These are phyloP conservation scores for Phymatocera aterrima DNA, from an alignment of 2,888 invertebrate genomes.

Conservation along the genomic window DNA sequence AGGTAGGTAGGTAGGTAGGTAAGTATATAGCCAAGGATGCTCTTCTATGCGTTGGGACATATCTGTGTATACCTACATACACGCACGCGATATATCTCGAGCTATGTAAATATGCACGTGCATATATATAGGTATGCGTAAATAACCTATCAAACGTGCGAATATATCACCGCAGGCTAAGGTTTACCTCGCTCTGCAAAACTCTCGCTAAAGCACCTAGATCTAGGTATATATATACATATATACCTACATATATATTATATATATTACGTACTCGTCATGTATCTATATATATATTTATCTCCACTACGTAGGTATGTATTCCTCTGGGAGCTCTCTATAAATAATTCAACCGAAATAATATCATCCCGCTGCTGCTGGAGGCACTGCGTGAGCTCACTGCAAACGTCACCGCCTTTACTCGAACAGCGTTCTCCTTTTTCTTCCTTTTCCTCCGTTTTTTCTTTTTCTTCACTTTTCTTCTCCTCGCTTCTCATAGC, in stretches of 20 bases:
- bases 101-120: background rate
- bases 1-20: too few species aligned
- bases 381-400: slow-evolving; percentile 43
- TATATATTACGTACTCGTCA: background rate
- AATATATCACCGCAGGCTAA: slow-evolving; percentile 16
- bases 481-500: too few species aligned
- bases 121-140: background rate
- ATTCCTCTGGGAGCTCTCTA: slow-evolving; percentile 59
- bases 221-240: background rate
- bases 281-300: background rate
- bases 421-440: background rate
- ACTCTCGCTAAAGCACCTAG: slow-evolving; percentile 14
- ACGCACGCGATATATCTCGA: background rate
- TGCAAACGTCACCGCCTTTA: slow-evolving; percentile 41
- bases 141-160: too few species aligned
- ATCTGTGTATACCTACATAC: background rate
- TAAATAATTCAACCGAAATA: slow-evolving; percentile 73
- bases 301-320: slow-evolving; percentile 23
- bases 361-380: slow-evolving; percentile 59
- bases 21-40: too few species aligned
- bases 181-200: slow-evolving; percentile 6
- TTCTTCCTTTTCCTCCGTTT: too few species aligned
- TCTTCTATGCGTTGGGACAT: background rate
- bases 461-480: too few species aligned
- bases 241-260: background rate